Conservation (phyloP, 2,113 vertebrate genomes). For the Trichechus manatus region DNA sequence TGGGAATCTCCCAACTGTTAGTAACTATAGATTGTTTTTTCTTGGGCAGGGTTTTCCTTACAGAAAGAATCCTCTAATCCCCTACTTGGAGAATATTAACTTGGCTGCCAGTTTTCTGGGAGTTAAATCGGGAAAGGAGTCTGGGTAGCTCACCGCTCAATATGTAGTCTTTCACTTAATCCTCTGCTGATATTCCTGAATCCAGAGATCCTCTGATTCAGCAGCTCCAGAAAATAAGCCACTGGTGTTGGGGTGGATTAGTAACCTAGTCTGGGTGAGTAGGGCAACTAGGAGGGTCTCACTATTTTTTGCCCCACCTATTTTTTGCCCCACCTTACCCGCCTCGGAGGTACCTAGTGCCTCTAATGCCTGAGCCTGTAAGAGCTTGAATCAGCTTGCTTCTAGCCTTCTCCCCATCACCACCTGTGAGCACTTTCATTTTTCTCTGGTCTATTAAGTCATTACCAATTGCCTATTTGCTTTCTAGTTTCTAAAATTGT, state of each 20-base stretch:
- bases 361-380: neutral
- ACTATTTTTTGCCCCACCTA: neutral
- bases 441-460: neutral
- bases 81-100: neutral
- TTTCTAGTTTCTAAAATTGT: neutral
- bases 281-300: neutral
- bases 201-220: neutral
- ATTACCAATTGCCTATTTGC: neutral
- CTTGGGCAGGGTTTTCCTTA: neutral
- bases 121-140: neutral
- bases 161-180: neutral
- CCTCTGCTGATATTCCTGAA: neutral
- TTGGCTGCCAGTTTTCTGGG: neutral
- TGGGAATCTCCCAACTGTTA: neutral
- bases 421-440: neutral
- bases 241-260: too few relatives aligned
- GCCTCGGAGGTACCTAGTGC: too few relatives aligned
- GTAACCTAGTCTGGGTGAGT: neutral
- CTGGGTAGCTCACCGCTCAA: neutral
- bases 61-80: neutral
- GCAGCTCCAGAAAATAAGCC: neutral
- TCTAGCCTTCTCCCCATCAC: neutral
- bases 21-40: neutral
- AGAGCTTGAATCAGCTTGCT: neutral
- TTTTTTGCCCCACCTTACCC: neutral